These are phyloP conservation scores for Charaxes varanes DNA, from an alignment of 1,140 invertebrate species.

Conservation along the genomic window DNA sequence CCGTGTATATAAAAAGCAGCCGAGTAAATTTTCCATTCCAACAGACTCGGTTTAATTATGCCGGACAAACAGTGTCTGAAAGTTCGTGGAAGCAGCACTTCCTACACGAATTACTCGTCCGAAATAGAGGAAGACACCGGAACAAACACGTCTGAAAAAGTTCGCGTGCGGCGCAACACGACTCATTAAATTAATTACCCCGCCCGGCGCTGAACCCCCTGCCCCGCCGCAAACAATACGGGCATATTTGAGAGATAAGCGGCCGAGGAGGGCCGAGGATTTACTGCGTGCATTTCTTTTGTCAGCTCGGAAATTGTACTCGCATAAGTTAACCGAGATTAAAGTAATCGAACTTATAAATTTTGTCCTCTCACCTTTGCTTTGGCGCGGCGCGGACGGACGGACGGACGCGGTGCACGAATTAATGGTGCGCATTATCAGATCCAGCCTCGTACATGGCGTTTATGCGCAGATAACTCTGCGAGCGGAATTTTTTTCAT, in stretches of 20 bases:
- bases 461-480: conserved; percentile 72
- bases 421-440: conserved; percentile 71
- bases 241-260: conserved; percentile 66
- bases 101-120: conserved; percentile 21
- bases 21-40: too few relatives aligned
- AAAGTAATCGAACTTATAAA: conserved; percentile 75
- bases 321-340: conserved; percentile 73
- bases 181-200: conserved; percentile 71
- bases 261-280: conserved; percentile 48
- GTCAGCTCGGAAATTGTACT: conserved; percentile 73
- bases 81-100: too few relatives aligned
- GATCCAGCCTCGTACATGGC: conserved; percentile 68
- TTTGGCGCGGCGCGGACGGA: conserved; percentile 68
- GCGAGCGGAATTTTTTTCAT: conserved; percentile 59
- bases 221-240: conserved; percentile 63
- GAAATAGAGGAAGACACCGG: conserved; percentile 24
- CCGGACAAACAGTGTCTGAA: too few relatives aligned
- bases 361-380: conserved; percentile 73
- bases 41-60: too few relatives aligned
- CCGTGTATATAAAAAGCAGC: too few relatives aligned
- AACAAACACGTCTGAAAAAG: conserved; percentile 40
- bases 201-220: conserved; percentile 49
- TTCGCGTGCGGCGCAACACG: conserved; percentile 43
- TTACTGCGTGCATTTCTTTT: conserved; percentile 74
- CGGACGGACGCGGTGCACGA: conserved; percentile 71